Conservation (phyloP, 30 jellyfish, hydroid and myxozoan species). For the Haliclystus octoradiatus region DNA sequence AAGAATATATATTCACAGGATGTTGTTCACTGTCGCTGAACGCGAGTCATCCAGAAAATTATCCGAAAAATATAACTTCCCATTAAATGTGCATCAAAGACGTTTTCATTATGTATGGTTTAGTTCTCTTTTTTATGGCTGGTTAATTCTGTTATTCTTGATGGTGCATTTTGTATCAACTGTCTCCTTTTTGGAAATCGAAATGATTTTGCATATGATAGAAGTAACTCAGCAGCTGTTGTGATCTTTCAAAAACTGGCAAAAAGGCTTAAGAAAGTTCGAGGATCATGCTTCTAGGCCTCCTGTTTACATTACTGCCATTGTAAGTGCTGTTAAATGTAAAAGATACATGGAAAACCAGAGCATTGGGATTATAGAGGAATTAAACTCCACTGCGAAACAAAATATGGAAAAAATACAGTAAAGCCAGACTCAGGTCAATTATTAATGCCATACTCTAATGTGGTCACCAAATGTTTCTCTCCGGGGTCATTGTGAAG, state of each 20-base stretch:
- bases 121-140: slow-evolving; percentile 12
- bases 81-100: neutral
- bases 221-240: slow-evolving; percentile 3
- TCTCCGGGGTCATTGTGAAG: slow-evolving; percentile 18
- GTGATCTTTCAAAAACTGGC: slow-evolving; percentile 17
- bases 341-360: neutral
- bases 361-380: neutral
- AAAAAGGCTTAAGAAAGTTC: neutral
- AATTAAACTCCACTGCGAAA: neutral
- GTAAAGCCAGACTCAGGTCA: slow-evolving; percentile 1
- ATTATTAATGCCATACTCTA: slow-evolving; percentile 31
- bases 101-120: neutral
- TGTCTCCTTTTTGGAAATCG: slow-evolving; percentile 24
- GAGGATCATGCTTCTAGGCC: neutral
- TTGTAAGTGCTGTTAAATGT: neutral
- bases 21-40: no score
- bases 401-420: no score
- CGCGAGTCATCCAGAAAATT: no score
- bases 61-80: neutral
- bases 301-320: neutral
- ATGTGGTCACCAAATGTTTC: slow-evolving; percentile 29
- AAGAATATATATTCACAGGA: no score
- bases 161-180: slow-evolving; percentile 36
- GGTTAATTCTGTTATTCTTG: slow-evolving; percentile 3
- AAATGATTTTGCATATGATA: slow-evolving; percentile 8